phyloP scores from a whole-genome alignment of 2,797 vertebrate species.

The Spinus olivaceus region DNA sequence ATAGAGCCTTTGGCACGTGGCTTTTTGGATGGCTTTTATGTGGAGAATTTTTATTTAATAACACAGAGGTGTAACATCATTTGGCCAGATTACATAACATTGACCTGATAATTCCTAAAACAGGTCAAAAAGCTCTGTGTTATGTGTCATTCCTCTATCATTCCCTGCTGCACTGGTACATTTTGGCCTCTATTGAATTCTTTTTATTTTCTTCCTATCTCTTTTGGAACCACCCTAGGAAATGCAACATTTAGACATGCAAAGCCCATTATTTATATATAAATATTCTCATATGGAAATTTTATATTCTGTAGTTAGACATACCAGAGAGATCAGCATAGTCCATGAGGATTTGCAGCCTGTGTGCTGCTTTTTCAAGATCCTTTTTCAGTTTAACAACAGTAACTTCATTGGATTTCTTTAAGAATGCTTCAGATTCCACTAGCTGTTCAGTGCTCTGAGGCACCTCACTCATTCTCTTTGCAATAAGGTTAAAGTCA shows the following conservation, averaged over 20 bases:
- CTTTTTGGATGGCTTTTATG: not conserved
- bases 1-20: rapidly evolving
- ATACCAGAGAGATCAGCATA: slow-evolving; percentile 82
- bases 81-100: not conserved
- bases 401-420: slow-evolving; percentile 82
- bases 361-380: slow-evolving; percentile 73
- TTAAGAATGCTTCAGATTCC: slow-evolving; percentile 76
- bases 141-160: not conserved
- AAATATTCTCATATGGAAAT: not conserved
- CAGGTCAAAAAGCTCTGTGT: not conserved
- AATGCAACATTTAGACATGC: not conserved
- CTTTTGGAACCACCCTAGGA: not conserved
- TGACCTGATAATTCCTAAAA: not conserved
- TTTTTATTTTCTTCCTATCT: not conserved
- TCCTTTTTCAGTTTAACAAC: slow-evolving; percentile 79
- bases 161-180: not conserved
- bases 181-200: not conserved
- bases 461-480: slow-evolving; percentile 77
- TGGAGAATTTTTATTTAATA: not conserved
- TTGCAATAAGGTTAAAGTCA: slow-evolving; percentile 79
- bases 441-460: slow-evolving; percentile 83
- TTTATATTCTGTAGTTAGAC: not conserved
- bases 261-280: not conserved
- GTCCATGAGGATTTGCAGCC: slow-evolving; percentile 85
- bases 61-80: not conserved